Evolutionary conservation across 2,797 vertebrate species (phyloP), one percentile per base, ranked within the genome.

Genomic region (Helarctos malayanus): DNA sequence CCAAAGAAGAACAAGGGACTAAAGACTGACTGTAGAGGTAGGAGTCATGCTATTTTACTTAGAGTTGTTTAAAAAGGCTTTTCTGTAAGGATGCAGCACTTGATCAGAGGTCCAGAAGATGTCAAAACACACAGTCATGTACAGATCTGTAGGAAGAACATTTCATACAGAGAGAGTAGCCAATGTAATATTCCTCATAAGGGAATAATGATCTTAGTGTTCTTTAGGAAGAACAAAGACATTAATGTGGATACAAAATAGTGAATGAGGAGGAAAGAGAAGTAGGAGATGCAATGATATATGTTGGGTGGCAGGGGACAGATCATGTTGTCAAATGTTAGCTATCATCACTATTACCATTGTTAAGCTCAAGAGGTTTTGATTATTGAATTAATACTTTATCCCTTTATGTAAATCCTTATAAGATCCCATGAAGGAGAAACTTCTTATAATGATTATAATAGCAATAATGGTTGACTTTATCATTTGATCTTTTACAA

Each of bases 361-460:
- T 92, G 65, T 79, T 88, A 95, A 59, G 59, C 41, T 96, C 41
- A 65, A 86, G 56, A 54, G 8, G 38, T 13, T 91, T 96, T 90
- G 68, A 81, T 97, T 96, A 89, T 56, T 89, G 71, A 97, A 97
- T 41, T 91, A 91, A 96, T 89, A 45, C 15, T 97, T 93, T 86
- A 80, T 93, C 25, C 7, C 2, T 41, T 93, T 97, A 86, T 65
- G 19, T 83, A 94, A 97, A 95, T 95, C 86, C 29, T 96, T 89
- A 75, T 61, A 96, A 91, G 52, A 96, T 16, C 29, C 47, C 52
- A 94, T 80, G 83, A 96, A 95, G 12, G 35, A 82, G 13, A 78
- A 93, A 96, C 9, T 75, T 96, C 25, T 86, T 86, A 78, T 69
- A 23, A 56, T 52, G 49, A 90, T 69, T 56, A 81, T 61, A 95